Conservation (phyloP, 2,797 vertebrate species). For the Pitangus sulphuratus region DNA sequence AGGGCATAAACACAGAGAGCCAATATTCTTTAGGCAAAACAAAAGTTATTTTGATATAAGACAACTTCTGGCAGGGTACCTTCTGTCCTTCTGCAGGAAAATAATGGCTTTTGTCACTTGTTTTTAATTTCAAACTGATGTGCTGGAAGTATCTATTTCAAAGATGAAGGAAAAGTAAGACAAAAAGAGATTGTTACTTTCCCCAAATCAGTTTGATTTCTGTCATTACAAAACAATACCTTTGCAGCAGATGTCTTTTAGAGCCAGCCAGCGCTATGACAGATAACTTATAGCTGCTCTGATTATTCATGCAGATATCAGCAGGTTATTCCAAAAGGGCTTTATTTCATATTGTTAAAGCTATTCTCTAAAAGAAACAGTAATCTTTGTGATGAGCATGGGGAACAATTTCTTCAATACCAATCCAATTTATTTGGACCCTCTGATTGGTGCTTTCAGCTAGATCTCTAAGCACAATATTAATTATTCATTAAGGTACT, state of each 20-base stretch:
- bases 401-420: constrained; percentile 73
- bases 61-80: not conserved
- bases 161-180: constrained; percentile 47
- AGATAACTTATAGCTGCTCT: constrained; percentile 64
- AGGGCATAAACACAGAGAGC: not conserved
- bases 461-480: constrained; percentile 74
- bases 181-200: constrained; percentile 49
- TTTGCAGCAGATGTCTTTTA: constrained; percentile 63
- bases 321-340: constrained; percentile 68
- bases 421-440: constrained; percentile 74
- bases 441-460: constrained; percentile 71
- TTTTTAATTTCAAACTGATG: constrained; percentile 21
- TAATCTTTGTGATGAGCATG: constrained; percentile 72
- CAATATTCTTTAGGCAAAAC: not conserved
- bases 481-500: constrained; percentile 78
- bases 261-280: constrained; percentile 49
- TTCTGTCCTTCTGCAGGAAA: constrained; percentile 36
- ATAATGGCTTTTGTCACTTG: constrained; percentile 34
- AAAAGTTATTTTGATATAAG: not conserved
- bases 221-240: constrained; percentile 68
- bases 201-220: constrained; percentile 57
- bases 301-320: constrained; percentile 73
- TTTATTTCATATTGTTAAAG: constrained; percentile 72
- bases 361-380: constrained; percentile 74
- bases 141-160: constrained; percentile 49